These are phyloP conservation scores for Limnothrissa miodon DNA, from an alignment of 2,113 vertebrate species.

Conservation along the genomic window DNA sequence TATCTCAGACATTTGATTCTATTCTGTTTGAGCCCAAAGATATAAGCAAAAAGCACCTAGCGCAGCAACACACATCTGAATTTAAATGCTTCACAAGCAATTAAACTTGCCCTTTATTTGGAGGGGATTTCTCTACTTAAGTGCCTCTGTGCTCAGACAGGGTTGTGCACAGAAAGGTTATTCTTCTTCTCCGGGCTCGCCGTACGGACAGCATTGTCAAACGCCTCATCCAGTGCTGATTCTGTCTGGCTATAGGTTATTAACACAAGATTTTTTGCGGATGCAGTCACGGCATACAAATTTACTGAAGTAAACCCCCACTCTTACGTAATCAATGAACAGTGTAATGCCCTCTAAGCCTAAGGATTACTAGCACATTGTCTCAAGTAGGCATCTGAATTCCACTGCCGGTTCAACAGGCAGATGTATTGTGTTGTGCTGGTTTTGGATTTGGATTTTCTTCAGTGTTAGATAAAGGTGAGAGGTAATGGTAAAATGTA, in stretches of 20 bases:
- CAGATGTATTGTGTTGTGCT: neutral
- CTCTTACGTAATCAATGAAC: neutral
- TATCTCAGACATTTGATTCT: conserved; percentile 22
- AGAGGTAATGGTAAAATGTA: neutral
- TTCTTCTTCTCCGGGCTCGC: neutral
- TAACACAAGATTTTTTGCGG: neutral
- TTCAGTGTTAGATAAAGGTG: too few species aligned
- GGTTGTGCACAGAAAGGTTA: neutral
- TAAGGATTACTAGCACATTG: neutral
- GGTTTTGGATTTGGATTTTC: neutral
- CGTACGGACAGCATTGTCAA: neutral
- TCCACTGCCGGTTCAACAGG: neutral
- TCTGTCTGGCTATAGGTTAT: neutral
- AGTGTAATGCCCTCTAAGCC: neutral
- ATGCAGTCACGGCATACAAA: neutral
- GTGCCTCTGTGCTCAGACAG: neutral
- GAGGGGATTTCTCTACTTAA: conserved; percentile 3
- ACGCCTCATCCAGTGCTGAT: neutral
- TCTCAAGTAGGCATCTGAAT: neutral
- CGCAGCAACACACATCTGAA: conserved; percentile 12
- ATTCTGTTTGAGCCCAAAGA: conserved; percentile 22
- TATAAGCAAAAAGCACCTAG: neutral
- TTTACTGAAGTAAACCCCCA: neutral
- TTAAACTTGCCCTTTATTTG: conserved; percentile 32
- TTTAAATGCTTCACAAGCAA: conserved; percentile 9